Evolutionary conservation across 2,113 vertebrate species (phyloP).

Genomic region (Ammodytes dubius): DNA sequence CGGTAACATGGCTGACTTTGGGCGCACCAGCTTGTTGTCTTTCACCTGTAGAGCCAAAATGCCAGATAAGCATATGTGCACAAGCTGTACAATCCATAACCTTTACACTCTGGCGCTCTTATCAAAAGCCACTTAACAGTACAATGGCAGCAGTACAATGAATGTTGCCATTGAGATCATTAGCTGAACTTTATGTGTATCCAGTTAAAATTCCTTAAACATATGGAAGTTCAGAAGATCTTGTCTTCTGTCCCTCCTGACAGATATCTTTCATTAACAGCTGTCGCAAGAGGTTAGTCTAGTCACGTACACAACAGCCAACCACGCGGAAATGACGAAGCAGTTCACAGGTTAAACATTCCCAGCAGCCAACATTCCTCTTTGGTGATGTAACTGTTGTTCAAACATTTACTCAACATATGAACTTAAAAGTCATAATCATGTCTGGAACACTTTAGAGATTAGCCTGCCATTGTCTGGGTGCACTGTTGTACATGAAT

Average conservation of each 20-base stretch:
- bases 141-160: background rate
- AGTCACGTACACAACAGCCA: conserved; percentile 31
- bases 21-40: conserved; percentile 76
- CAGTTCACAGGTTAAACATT: conserved; percentile 40
- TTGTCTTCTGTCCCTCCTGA: background rate
- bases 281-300: conserved; percentile 11
- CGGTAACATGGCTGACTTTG: conserved; percentile 87
- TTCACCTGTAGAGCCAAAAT: conserved; percentile 66
- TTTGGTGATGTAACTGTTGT: conserved; percentile 47
- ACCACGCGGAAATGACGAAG: conserved; percentile 37
- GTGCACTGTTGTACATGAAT: conserved; percentile 33
- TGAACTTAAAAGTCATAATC: conserved; percentile 34
- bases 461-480: conserved; percentile 20
- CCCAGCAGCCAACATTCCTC: conserved; percentile 72
- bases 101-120: background rate
- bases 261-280: background rate
- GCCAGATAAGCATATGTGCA: conserved; percentile 12
- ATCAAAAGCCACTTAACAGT: background rate
- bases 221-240: background rate
- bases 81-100: conserved; percentile 33
- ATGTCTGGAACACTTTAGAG: conserved; percentile 18
- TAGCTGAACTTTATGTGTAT: background rate
- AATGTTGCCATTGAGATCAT: conserved; percentile 7
- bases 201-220: background rate
- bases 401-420: conserved; percentile 55